Evolutionary conservation across 2,888 invertebrate species (phyloP), one percentile per base, ranked within the genome.

Genomic region (Phengaris arion): DNA sequence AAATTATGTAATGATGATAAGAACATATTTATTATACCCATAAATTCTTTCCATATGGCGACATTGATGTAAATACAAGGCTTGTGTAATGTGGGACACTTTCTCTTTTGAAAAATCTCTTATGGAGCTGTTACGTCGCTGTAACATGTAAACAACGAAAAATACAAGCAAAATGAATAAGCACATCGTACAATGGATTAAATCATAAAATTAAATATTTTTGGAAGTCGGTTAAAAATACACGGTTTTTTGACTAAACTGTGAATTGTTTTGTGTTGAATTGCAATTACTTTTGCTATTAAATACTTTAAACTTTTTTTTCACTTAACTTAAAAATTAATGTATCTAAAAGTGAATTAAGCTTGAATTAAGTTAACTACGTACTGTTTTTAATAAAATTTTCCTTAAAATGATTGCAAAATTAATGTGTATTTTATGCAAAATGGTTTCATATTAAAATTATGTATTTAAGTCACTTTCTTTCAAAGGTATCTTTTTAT

Each of bases 81-180:
- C 6, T 54, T 72, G 72, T 54, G 54, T 72, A 72, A 72, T 54
- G 52, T 72, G 52, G 70, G 72, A 72, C 72, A 52, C 72, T 72
- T 72, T 72, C 72, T 72, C 72, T 72, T 72, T 72, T 52, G 51
- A 52, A 72, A 70, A 72, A 54, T 54, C 72, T 72, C 54, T 6
- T 54, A 13, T 54, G 52, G 54, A 52, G 35, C 12, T 13, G 72
- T 52, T 52, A 13, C 22, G 35, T 54, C 51, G 45, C 13, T 35
- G 6, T 13, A 35, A 45, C 10, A 52, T 64, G 13, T 45, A 45
- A 64, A 13, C 64, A 64, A 45, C 6, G 13, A 64, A 64, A 12
- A 35, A 0, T 2, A 35, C 35, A 35, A 35, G 4, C 35, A 4
- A 35, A 35, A 22, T 22, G 22, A 22, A 22, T 22, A 22, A 22